A percentile compares a stretch with the other conserved stretches of the same genome.
Conservation (phyloP, 2,888 invertebrate genomes). For the Petrophora chlorosata region DNA sequence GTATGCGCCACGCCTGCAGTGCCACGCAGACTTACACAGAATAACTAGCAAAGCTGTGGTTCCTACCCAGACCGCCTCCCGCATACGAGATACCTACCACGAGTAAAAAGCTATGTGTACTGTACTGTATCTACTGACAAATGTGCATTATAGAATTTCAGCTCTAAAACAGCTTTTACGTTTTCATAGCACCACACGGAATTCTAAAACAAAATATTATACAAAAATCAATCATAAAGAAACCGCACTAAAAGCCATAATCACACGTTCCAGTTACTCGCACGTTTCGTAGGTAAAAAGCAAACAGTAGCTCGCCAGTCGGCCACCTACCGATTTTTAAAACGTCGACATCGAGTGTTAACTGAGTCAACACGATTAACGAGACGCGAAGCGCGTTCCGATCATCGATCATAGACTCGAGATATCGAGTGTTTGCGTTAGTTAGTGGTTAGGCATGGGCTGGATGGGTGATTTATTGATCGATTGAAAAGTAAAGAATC, state of each 20-base stretch:
- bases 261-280: conserved; percentile 33
- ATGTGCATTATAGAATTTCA: no score
- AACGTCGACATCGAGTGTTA: conserved; percentile 68
- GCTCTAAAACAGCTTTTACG: background rate
- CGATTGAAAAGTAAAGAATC: background rate
- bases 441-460: conserved; percentile 48
- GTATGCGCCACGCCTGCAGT: no score
- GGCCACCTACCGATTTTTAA: conserved; percentile 72
- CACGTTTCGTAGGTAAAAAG: conserved; percentile 64
- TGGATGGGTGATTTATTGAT: conserved; percentile 12
- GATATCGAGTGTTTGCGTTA: conserved; percentile 54
- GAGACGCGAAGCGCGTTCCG: conserved; percentile 54
- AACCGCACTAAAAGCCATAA: conserved; percentile 21
- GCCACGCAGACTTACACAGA: no score
- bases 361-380: conserved; percentile 75
- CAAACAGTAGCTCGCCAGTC: conserved; percentile 61
- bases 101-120: no score
- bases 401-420: conserved; percentile 68
- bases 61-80: no score
- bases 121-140: no score
- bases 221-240: background rate
- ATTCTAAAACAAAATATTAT: background rate
- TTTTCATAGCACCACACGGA: background rate
- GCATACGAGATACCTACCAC: no score
- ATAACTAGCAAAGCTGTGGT: no score